Conservation (phyloP, 2,797 vertebrate species). For the Typhlichthys subterraneus region DNA sequence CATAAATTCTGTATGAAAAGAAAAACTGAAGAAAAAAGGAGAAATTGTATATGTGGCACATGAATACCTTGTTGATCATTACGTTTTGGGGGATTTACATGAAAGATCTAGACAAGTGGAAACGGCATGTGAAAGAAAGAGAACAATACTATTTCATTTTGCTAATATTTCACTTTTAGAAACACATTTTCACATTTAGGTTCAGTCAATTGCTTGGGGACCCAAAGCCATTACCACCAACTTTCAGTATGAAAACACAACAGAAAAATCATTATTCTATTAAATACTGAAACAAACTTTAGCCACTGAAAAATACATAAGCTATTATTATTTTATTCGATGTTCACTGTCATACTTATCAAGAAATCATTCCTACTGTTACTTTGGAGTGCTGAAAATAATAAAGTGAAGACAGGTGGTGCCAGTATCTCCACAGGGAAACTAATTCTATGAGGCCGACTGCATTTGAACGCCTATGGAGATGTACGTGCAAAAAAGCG, state of each 20-base stretch:
- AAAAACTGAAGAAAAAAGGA: too few relatives aligned
- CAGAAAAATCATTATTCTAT: neutral
- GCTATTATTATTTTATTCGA: neutral
- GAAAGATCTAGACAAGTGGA: constrained; percentile 18
- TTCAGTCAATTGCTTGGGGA: neutral
- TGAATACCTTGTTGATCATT: constrained; percentile 1
- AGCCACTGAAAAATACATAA: neutral
- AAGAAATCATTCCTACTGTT: neutral
- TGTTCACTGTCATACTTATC: neutral
- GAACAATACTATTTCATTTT: constrained; percentile 6
- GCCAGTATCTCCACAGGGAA: neutral
- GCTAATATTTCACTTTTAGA: neutral
- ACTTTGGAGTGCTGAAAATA: constrained; percentile 3
- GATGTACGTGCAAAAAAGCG: neutral
- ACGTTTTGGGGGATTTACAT: constrained; percentile 22
- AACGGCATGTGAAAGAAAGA: constrained; percentile 6
- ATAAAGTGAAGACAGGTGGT: neutral
- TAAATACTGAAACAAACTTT: neutral
- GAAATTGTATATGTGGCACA: neutral
- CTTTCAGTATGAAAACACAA: constrained; percentile 8
- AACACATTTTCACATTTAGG: constrained; percentile 4
- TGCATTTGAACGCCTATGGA: neutral
- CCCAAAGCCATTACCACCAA: neutral
- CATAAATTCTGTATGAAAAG: neutral
- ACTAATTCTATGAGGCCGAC: constrained; percentile 1